Conservation (phyloP, 2,888 invertebrate genomes). For the Ectemnius lituratus region DNA sequence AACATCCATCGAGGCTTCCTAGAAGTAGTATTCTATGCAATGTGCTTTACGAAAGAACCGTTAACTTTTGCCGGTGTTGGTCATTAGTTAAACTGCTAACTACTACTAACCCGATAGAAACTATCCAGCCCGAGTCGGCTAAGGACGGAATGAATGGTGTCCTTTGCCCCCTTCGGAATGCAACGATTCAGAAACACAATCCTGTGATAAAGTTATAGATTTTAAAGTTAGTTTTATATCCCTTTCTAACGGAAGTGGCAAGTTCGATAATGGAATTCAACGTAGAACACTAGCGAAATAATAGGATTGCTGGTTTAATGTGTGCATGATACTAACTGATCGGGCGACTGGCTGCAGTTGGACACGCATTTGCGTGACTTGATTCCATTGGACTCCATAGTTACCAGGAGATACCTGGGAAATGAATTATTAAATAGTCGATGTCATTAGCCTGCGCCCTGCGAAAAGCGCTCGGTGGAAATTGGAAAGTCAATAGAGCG, state of each 20-base stretch:
- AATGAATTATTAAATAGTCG: conserved; percentile 42
- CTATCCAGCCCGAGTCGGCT: conserved; percentile 79
- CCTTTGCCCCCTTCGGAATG: conserved; percentile 76
- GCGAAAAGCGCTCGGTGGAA: conserved; percentile 28
- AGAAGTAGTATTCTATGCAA: conserved; percentile 59
- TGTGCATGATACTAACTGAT: conserved; percentile 59
- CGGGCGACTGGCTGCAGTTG: conserved; percentile 67
- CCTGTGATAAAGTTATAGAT: conserved; percentile 71
- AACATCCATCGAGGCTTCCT: conserved; percentile 83
- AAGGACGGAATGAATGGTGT: conserved; percentile 76
- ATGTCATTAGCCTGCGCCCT: conserved; percentile 26
- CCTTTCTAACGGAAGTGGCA: not conserved
- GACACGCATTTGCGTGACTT: conserved; percentile 71
- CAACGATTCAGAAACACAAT: conserved; percentile 80
- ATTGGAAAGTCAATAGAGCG: conserved; percentile 21
- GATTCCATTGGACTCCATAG: conserved; percentile 51
- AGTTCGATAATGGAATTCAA: not conserved
- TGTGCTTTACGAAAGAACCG: not conserved
- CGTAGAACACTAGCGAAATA: too few species aligned
- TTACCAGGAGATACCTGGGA: conserved; percentile 62
- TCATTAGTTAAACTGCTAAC: conserved; percentile 8
- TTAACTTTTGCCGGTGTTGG: not conserved
- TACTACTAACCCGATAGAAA: conserved; percentile 70
- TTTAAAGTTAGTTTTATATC: not conserved
- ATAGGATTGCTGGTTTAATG: conserved; percentile 13